Conservation (phyloP, 2,797 vertebrate genomes). For the Cuculus canorus region DNA sequence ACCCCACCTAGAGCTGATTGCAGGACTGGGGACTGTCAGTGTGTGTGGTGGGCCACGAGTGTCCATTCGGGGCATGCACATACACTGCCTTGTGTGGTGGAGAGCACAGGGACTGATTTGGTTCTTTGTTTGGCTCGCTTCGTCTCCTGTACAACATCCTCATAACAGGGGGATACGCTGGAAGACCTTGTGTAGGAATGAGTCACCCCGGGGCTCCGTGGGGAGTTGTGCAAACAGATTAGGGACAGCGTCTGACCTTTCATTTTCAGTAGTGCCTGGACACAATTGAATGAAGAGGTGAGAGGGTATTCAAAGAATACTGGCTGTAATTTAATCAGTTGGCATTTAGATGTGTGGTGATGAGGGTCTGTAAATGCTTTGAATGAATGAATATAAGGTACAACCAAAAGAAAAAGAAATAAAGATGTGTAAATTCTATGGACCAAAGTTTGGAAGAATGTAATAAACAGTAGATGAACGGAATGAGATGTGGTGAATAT, state of each 20-base stretch:
- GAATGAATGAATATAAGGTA: not conserved
- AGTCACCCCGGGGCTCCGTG: not conserved
- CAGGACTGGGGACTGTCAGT: not conserved
- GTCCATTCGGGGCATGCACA: accelerated
- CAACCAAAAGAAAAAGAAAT: not conserved
- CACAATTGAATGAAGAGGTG: constrained; percentile 6
- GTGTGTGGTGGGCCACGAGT: accelerated
- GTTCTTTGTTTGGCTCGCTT: not conserved
- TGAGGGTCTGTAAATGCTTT: not conserved
- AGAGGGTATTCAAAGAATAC: constrained; percentile 21
- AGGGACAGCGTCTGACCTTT: constrained; percentile 11
- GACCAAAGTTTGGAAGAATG: not conserved
- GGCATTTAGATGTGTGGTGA: not conserved
- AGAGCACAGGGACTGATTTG: accelerated
- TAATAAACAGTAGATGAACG: not conserved
- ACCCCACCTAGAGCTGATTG: accelerated
- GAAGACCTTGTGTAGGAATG: not conserved
- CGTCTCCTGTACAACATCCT: not conserved
- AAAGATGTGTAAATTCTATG: not conserved
- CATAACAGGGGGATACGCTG: not conserved
- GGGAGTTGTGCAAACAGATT: not conserved
- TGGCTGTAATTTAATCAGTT: not conserved
- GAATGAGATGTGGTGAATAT: not conserved
- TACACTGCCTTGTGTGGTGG: accelerated
- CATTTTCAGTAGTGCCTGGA: not conserved